Conservation (phyloP, 2,888 invertebrate genomes). For the Drosophila heteroneura region DNA sequence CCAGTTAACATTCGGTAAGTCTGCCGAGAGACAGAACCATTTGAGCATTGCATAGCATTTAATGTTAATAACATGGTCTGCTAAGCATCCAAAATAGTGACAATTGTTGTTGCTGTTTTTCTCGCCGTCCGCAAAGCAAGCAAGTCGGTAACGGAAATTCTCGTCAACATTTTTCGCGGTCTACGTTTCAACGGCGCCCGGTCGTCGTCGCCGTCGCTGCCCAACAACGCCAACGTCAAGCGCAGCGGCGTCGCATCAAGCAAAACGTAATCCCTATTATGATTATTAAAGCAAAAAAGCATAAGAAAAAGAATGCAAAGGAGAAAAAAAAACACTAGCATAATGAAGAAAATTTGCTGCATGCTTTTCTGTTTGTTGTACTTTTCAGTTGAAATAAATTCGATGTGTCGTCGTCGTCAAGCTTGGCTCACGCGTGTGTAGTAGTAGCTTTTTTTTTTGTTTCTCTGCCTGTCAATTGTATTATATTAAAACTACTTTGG, state of each 20-base stretch:
- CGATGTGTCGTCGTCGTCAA: slow-evolving; percentile 37
- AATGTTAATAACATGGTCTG: slow-evolving; percentile 28
- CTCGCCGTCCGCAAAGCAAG: slow-evolving; percentile 48
- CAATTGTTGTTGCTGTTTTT: slow-evolving; percentile 51
- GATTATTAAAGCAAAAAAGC: slow-evolving; percentile 9
- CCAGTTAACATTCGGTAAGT: slow-evolving; percentile 20
- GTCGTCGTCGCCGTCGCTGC: slow-evolving; percentile 65
- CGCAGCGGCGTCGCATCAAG: slow-evolving; percentile 63
- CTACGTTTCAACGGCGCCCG: slow-evolving; percentile 56
- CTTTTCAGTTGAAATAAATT: slow-evolving; percentile 41
- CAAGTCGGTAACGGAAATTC: slow-evolving; percentile 71
- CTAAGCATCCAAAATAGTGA: slow-evolving; percentile 19
- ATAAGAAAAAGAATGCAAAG: neutral
- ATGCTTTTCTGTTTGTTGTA: slow-evolving; percentile 33
- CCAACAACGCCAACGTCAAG: slow-evolving; percentile 45
- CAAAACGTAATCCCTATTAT: slow-evolving; percentile 52
- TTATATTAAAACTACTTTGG: slow-evolving; percentile 63
- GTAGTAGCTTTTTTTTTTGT: slow-evolving; percentile 8
- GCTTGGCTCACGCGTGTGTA: slow-evolving; percentile 34
- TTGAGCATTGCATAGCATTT: slow-evolving; percentile 25
- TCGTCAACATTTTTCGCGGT: slow-evolving; percentile 56
- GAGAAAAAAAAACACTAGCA: neutral
- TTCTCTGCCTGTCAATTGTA: slow-evolving; percentile 60
- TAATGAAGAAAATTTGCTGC: slow-evolving; percentile 14
- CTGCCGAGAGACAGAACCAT: slow-evolving; percentile 2